Percentiles rank a stretch among this genome's conserved stretches.
These are phyloP conservation scores for Peromyscus nudipes DNA, from an alignment of 2,797 vertebrate species.

Conservation along the genomic window DNA sequence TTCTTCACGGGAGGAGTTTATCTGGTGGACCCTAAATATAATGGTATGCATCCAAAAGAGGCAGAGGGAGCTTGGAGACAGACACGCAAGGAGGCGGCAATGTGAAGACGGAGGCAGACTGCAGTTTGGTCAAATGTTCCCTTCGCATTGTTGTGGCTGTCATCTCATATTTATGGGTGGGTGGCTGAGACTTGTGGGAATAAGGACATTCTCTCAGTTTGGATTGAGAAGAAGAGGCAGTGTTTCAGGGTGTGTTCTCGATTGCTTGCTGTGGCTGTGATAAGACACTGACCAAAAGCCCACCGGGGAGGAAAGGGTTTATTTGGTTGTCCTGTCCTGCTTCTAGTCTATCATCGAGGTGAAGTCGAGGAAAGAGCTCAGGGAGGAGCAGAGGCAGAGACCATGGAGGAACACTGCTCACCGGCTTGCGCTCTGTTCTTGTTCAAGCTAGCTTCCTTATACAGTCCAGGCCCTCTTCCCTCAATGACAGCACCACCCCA, in stretches of 20 bases:
- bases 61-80: conserved; percentile 9
- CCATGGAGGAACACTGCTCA: fast-evolving
- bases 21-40: not conserved
- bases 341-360: not conserved
- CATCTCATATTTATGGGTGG: not conserved
- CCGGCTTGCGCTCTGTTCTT: not conserved
- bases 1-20: not conserved
- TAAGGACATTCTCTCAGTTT: conserved; percentile 41
- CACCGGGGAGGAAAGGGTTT: not conserved
- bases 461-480: not conserved
- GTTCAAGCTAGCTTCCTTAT: not conserved
- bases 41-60: not conserved
- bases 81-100: not conserved
- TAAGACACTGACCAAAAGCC: not conserved
- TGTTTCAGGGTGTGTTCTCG: conserved; percentile 5
- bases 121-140: conserved; percentile 41
- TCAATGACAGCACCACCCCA: not conserved
- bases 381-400: not conserved
- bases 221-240: not conserved
- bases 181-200: not conserved
- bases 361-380: not conserved
- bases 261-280: not conserved
- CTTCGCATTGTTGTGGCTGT: conserved; percentile 11
- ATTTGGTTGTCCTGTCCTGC: not conserved
- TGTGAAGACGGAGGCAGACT: not conserved